Conservation (phyloP, 2,888 invertebrate species). For the Brachylomia viminalis region DNA sequence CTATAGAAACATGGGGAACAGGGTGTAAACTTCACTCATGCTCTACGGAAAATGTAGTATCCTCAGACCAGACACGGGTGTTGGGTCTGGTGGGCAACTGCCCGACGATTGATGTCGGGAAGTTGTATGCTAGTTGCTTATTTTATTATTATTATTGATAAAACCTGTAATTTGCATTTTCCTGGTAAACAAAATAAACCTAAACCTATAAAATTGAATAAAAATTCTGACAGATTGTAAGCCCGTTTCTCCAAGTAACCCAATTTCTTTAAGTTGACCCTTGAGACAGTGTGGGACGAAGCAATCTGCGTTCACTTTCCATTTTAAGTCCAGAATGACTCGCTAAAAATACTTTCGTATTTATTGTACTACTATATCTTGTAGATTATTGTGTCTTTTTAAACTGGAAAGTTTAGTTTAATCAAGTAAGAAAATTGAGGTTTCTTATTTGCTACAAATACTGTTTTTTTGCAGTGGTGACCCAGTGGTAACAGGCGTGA, state of each 20-base stretch:
- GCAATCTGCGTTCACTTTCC: slow-evolving; percentile 53
- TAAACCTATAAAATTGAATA: slow-evolving; percentile 31
- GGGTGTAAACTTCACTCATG: too few relatives aligned
- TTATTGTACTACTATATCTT: slow-evolving; percentile 26
- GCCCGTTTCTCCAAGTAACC: slow-evolving; percentile 49
- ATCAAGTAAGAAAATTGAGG: not conserved
- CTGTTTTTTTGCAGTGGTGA: too few relatives aligned
- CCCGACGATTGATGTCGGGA: too few relatives aligned
- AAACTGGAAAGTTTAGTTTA: not conserved
- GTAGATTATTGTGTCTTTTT: not conserved
- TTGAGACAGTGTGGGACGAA: slow-evolving; percentile 51
- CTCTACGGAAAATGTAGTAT: too few relatives aligned
- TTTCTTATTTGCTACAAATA: not conserved
- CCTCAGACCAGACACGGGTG: too few relatives aligned
- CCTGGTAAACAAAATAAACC: slow-evolving; percentile 23
- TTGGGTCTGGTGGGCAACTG: too few relatives aligned
- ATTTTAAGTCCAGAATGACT: slow-evolving; percentile 37
- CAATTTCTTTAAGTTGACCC: slow-evolving; percentile 60
- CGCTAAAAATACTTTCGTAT: slow-evolving; percentile 26
- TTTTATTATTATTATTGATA: not conserved
- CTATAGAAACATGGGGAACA: too few relatives aligned
- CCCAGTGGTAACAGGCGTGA: too few relatives aligned
- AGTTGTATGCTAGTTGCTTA: too few relatives aligned
- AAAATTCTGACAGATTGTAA: slow-evolving; percentile 51
- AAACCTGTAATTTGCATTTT: not conserved